These are phyloP conservation scores for Thomomys bottae DNA, from an alignment of 2,113 vertebrate genomes.

Conservation along the genomic window DNA sequence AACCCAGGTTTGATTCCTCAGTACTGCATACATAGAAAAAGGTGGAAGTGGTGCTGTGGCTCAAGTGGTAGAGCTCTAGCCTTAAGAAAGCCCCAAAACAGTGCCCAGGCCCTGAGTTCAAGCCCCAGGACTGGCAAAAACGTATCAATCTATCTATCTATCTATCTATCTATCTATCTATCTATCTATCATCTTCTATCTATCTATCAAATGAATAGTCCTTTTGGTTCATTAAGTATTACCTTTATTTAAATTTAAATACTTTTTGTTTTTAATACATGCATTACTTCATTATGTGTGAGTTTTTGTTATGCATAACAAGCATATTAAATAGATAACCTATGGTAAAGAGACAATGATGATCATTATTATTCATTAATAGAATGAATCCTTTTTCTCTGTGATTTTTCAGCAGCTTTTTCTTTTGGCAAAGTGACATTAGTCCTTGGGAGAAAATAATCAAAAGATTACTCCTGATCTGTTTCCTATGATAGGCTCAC, in stretches of 20 bases:
- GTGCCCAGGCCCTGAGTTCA: too few relatives aligned
- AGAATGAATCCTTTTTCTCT: background rate
- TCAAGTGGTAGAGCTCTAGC: too few relatives aligned
- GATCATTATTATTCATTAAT: constrained; percentile 29
- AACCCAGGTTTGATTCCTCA: too few relatives aligned
- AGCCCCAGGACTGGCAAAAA: too few relatives aligned
- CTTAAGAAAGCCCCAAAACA: too few relatives aligned
- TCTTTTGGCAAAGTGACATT: background rate
- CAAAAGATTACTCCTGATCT: background rate
- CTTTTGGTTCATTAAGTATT: background rate
- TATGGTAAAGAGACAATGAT: background rate
- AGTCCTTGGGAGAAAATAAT: background rate
- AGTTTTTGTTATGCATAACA: constrained; percentile 20
- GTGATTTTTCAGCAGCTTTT: constrained; percentile 28
- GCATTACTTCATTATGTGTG: background rate
- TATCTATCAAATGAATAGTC: background rate
- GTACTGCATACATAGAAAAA: too few relatives aligned
- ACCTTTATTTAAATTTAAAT: constrained; percentile 7
- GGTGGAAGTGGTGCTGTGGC: too few relatives aligned
- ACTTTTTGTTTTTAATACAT: background rate
- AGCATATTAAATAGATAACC: constrained; percentile 33
- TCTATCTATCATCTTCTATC: too few relatives aligned
- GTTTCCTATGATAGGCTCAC: background rate
- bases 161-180: too few relatives aligned
- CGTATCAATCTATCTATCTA: too few relatives aligned